A percentile compares a stretch with the other conserved stretches of the same genome.
Conservation (phyloP, 2,888 invertebrate species). For the Julus scandinavius region DNA sequence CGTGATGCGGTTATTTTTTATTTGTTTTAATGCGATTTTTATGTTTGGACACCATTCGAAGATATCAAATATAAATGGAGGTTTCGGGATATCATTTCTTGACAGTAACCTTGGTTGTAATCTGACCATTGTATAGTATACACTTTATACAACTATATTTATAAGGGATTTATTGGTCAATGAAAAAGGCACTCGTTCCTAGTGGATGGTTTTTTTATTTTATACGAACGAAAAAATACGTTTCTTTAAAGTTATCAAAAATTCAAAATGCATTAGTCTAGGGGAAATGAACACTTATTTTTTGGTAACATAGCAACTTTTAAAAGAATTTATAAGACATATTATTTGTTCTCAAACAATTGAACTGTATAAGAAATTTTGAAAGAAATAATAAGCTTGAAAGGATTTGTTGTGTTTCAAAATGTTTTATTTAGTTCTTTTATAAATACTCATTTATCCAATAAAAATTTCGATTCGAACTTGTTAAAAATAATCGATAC, state of each 20-base stretch:
- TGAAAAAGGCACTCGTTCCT: not conserved
- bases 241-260: not conserved
- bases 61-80: not conserved
- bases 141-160: not conserved
- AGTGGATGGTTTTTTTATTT: no score
- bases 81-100: not conserved
- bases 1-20: conserved; percentile 2
- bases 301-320: no score
- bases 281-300: not conserved
- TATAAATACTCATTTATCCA: no score
- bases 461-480: no score
- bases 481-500: no score
- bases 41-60: not conserved
- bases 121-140: not conserved
- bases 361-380: no score
- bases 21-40: not conserved
- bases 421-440: no score
- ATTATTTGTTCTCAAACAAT: no score
- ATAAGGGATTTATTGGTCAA: not conserved
- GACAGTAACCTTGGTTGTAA: not conserved
- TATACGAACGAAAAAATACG: not conserved
- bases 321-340: no score
- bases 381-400: no score
- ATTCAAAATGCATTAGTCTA: not conserved
- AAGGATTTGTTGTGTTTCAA: no score